Base-by-base conservation (phyloP, 2,888 invertebrate genomes). In the Stenolophus ochropezus region DNA sequence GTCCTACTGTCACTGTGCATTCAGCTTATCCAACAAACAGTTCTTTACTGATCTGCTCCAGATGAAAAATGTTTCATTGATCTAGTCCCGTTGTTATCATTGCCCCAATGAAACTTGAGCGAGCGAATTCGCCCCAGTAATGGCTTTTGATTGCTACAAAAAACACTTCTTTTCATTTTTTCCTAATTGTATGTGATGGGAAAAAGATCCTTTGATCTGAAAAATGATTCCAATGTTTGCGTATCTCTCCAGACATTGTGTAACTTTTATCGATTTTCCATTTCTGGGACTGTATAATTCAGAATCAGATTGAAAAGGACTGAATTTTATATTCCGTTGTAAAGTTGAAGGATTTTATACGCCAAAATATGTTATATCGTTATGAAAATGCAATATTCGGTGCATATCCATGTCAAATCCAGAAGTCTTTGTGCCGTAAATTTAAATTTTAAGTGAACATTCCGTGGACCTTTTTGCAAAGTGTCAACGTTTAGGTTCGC, bases 371-470 rank as follows among this genome's bases (percentile, higher is more conserved):
- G 65, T 27, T 65, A 65, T 33, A 33, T 18, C 33, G 18, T 69
- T 33, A 33, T 69, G 27, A 65, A 69, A 69, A 69, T 33, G 65
- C 11, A 69, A 69, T 69, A 69, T 69, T n/a, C 8, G 18, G 16
- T 69, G 65, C 65, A 69, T 65, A 25, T 27, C 27, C n/a, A 65
- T 14, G 65, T 69, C 33, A 61, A 25, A 69, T 42, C 11, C 65
- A 18, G 33, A 27, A 69, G 18, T 33, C 33, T 69, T 69, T 33
- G 11, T 42, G 65, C 42, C 27, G 16, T 69, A 69, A 69, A 69
- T 69, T 69, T 69, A 69, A 69, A 69, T 69, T 69, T 69, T 69
- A 69, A 65, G 65, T 69, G 65, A 69, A 69, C 65, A 33, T 33
- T 69, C 18, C 18, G 33, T 42, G n/a, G 27, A 33, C 65, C 33